phyloP scores from a whole-genome alignment of 1,140 invertebrate species.

The Riptortus pedestris region DNA sequence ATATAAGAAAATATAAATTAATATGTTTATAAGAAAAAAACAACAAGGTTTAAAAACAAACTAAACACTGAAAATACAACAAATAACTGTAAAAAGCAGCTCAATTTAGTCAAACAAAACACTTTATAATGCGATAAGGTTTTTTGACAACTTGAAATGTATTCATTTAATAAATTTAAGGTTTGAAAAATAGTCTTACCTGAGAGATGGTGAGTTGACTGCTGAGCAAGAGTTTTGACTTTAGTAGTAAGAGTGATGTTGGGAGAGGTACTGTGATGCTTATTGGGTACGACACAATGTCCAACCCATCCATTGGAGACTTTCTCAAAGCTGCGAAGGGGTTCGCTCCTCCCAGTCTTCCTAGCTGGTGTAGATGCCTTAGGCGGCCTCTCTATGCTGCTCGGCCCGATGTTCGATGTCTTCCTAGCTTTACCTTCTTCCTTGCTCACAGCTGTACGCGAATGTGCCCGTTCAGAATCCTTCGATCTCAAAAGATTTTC shows the following conservation, averaged over 20 bases:
- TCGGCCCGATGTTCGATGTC: too few species aligned
- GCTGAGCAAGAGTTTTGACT: not conserved
- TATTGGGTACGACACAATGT: constrained; percentile 17
- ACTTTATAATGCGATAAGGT: too few species aligned
- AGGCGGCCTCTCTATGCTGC: not conserved
- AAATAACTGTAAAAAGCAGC: too few species aligned
- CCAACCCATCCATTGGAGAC: constrained; percentile 27
- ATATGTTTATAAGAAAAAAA: too few species aligned
- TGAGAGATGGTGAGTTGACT: not conserved
- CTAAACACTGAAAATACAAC: too few species aligned
- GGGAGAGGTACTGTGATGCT: not conserved
- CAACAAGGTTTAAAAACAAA: too few species aligned
- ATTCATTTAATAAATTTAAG: too few species aligned
- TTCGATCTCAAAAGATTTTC: not conserved
- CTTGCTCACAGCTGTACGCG: not conserved
- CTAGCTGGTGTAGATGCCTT: not conserved
- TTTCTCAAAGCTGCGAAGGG: constrained; percentile 25
- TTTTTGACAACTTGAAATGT: too few species aligned
- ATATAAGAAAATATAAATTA: too few species aligned
- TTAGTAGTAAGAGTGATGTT: not conserved
- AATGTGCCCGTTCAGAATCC: not conserved
- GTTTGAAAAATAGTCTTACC: not conserved
- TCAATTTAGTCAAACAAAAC: too few species aligned
- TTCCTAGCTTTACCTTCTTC: not conserved
- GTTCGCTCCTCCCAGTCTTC: constrained; percentile 17